These are phyloP conservation scores for Ascidia mentula DNA, from an alignment of 23 tunicate genomes.

Conservation along the genomic window DNA sequence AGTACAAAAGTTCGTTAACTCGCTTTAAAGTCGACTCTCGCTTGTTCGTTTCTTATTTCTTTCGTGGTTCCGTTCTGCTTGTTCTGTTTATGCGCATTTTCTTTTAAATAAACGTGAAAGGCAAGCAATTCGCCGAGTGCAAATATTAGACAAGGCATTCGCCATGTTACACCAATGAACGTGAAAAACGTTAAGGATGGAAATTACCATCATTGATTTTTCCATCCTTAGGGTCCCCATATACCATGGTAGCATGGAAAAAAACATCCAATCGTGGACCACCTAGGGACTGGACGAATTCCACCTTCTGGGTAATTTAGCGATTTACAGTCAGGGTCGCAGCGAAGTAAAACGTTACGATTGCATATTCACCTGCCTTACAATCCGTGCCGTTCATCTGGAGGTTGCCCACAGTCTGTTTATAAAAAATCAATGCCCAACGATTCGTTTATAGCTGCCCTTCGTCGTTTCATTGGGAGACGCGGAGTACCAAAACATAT, in stretches of 20 bases:
- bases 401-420: too few species aligned
- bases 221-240: background rate
- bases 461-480: too few species aligned
- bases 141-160: background rate
- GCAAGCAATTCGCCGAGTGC: background rate
- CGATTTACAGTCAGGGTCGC: conserved; percentile 26
- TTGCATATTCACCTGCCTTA: too few species aligned
- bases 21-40: background rate
- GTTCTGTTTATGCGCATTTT: background rate
- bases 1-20: background rate
- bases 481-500: too few species aligned
- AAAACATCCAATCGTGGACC: conserved; percentile 9
- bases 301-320: conserved; percentile 1
- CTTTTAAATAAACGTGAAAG: background rate
- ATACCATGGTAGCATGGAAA: background rate
- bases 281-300: background rate
- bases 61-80: background rate
- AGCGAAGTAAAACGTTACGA: too few species aligned
- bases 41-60: background rate
- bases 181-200: conserved; percentile 18
- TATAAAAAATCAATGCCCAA: too few species aligned
- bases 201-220: conserved; percentile 6
- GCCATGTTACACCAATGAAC: background rate
- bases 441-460: too few species aligned
- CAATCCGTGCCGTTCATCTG: too few species aligned